Evolutionary conservation across 2,888 invertebrate species (phyloP).

Genomic region (Uloborus plumipes): DNA sequence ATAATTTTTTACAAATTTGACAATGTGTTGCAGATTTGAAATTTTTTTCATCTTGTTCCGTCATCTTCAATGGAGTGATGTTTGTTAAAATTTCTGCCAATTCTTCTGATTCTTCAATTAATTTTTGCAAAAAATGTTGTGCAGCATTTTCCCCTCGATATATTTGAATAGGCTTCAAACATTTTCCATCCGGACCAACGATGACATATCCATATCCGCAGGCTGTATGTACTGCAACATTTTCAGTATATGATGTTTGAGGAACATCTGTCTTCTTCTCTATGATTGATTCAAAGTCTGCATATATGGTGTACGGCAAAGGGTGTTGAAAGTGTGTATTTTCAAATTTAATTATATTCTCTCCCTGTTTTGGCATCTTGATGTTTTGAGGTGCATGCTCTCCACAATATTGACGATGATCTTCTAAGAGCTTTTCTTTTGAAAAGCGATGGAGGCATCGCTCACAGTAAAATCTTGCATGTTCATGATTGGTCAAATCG

Average conservation of each 20-base stretch:
- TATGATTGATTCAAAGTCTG: not conserved
- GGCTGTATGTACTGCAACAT: not conserved
- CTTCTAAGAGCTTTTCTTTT: not conserved
- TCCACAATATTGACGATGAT: not conserved
- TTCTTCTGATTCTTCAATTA: not conserved
- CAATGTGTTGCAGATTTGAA: not conserved
- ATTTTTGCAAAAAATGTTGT: not conserved
- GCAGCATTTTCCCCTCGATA: not conserved
- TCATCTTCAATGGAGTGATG: not conserved
- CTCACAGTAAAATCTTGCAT: not conserved
- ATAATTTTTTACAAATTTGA: slow-evolving; percentile 1
- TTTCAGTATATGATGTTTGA: not conserved
- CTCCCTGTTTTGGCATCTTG: not conserved
- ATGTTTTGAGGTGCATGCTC: not conserved
- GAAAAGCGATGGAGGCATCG: slow-evolving; percentile 11
- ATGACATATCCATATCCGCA: slow-evolving; percentile 18
- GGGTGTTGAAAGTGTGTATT: not conserved
- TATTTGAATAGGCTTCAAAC: not conserved
- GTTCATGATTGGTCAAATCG: not conserved
- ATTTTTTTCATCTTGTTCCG: not conserved
- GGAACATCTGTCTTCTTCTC: not conserved
- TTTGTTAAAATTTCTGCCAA: not conserved
- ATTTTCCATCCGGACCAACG: not conserved
- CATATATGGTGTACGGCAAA: not conserved
- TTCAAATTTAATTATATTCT: not conserved